These are phyloP conservation scores for Macrotrachela quadricornifera DNA, from an alignment of 1,140 invertebrate species.

Conservation along the genomic window DNA sequence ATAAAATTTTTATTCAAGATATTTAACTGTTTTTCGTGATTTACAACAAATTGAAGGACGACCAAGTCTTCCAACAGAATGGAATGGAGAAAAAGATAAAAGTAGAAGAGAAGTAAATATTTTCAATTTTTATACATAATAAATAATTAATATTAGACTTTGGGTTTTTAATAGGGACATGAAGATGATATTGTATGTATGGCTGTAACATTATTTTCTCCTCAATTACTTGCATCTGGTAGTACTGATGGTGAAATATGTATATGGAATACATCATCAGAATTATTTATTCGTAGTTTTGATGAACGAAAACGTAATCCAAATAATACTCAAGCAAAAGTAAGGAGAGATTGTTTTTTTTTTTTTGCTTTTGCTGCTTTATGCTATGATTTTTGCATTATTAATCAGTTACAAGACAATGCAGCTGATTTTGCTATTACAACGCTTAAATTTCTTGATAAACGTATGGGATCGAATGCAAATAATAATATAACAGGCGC, in stretches of 20 bases:
- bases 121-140: too few species aligned
- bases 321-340: constrained; percentile 11
- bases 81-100: constrained; percentile 18
- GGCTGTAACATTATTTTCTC: constrained; percentile 24
- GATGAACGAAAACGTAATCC: constrained; percentile 12
- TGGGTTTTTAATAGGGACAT: constrained; percentile 29
- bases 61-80: constrained; percentile 14
- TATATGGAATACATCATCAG: constrained; percentile 40
- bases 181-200: constrained; percentile 47
- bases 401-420: too few species aligned
- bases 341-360: constrained; percentile 3
- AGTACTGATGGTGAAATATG: constrained; percentile 51
- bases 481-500: constrained; percentile 14
- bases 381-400: too few species aligned
- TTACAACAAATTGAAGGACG: too few species aligned
- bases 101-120: constrained; percentile 38
- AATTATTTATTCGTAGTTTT: constrained; percentile 17
- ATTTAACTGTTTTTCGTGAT: too few species aligned
- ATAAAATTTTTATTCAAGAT: too few species aligned
- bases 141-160: too few species aligned
- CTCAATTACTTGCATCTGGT: constrained; percentile 43
- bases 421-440: background rate
- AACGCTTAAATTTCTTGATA: background rate
- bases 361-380: too few species aligned
- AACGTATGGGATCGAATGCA: background rate